Evolutionary conservation across 2,113 vertebrate genomes (phyloP).

Genomic region (Neolamprologus sp.): DNA sequence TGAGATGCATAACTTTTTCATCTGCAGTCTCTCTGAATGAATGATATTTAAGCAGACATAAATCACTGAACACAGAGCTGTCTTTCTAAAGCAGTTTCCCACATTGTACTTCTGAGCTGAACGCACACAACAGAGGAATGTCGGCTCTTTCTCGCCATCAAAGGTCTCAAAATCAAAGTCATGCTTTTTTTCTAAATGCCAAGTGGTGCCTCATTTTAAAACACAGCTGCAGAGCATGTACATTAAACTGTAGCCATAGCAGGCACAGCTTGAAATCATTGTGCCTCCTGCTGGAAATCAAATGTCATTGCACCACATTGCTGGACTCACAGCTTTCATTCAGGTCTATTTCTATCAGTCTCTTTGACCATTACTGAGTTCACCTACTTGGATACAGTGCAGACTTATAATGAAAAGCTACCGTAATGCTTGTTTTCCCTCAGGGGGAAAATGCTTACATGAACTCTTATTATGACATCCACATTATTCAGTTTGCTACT

Average conservation of each 20-base stretch:
- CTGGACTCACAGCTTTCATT: neutral
- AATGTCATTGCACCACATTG: neutral
- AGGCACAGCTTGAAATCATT: constrained; percentile 5
- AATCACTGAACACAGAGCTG: neutral
- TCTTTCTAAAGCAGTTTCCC: neutral
- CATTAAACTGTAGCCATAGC: neutral
- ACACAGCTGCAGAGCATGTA: neutral
- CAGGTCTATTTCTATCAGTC: neutral
- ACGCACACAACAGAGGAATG: neutral
- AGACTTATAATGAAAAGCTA: neutral
- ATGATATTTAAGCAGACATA: neutral
- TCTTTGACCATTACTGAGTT: neutral
- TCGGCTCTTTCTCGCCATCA: neutral
- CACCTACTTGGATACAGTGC: neutral
- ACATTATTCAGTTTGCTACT: neutral
- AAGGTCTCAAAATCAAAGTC: neutral
- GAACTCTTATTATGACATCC: neutral
- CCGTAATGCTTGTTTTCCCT: neutral
- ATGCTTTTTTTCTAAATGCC: neutral
- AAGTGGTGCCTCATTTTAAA: neutral
- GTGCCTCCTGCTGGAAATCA: constrained; percentile 57
- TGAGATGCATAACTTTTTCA: neutral
- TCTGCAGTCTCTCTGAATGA: neutral
- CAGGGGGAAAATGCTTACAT: neutral
- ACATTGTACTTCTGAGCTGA: neutral